These are phyloP conservation scores for Copidosoma aretas DNA, from an alignment of 2,888 invertebrate species.

Conservation along the genomic window DNA sequence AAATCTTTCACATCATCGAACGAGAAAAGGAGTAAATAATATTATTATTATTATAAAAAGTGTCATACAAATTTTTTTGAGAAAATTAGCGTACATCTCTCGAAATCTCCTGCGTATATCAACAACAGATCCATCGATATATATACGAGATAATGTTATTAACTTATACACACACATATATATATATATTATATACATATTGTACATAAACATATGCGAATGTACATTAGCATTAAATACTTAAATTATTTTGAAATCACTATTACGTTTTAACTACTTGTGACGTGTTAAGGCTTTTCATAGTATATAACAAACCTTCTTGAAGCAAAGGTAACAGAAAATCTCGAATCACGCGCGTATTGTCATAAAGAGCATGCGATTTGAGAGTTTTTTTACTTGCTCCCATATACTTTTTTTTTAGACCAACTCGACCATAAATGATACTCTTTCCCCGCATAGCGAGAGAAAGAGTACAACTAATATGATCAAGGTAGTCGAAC, in stretches of 20 bases:
- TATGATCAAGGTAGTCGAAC: not conserved
- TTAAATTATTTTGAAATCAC: conserved; percentile 9
- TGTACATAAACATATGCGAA: conserved; percentile 37
- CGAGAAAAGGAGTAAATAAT: not conserved
- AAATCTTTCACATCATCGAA: conserved; percentile 23
- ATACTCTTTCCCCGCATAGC: no score
- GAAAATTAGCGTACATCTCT: conserved; percentile 36
- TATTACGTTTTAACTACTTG: no score
- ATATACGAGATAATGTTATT: conserved; percentile 33
- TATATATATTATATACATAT: conserved; percentile 29
- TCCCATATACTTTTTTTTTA: no score
- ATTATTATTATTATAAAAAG: conserved; percentile 4
- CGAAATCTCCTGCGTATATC: conserved; percentile 36
- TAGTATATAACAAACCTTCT: no score
- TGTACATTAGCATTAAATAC: conserved; percentile 36
- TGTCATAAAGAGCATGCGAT: no score
- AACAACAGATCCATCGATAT: conserved; percentile 38
- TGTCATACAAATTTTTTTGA: conserved; percentile 33
- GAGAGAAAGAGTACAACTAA: no score
- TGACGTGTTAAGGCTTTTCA: no score
- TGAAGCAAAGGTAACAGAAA: no score
- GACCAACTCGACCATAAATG: no score
- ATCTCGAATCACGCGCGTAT: no score
- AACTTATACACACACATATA: conserved; percentile 17
- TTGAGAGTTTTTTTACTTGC: no score